phyloP scores from a whole-genome alignment of 2,888 invertebrate species.

The Ceratothoa steindachneri region DNA sequence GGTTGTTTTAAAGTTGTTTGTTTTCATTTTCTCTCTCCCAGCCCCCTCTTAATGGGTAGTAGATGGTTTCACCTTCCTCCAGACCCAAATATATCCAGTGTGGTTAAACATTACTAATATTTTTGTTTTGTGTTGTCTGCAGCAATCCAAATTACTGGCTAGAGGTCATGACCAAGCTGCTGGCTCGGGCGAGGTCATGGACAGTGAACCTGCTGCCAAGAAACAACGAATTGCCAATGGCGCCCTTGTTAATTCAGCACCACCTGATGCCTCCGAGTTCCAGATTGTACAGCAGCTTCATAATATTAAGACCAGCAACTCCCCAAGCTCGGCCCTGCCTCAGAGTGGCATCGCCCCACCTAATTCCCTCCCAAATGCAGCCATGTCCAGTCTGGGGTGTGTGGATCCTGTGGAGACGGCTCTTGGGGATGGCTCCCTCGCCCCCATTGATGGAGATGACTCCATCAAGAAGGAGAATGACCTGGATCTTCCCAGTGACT shows the following conservation, averaged over 20 bases:
- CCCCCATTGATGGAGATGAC: conserved; percentile 17
- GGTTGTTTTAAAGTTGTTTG: too few relatives aligned
- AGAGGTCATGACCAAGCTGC: conserved; percentile 42
- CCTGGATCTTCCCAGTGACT: conserved; percentile 16
- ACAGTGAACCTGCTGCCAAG: conserved; percentile 44
- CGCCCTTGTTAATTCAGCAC: conserved; percentile 16
- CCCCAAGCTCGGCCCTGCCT: conserved; percentile 26
- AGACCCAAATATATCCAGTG: too few relatives aligned
- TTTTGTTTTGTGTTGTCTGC: too few relatives aligned
- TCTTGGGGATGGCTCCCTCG: background rate
- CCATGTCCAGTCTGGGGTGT: conserved; percentile 15
- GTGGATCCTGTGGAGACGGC: conserved; percentile 21
- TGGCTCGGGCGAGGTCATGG: conserved; percentile 36
- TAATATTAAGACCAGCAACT: conserved; percentile 39
- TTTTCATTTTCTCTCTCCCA: too few relatives aligned
- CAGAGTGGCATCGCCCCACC: background rate
- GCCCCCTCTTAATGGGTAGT: too few relatives aligned
- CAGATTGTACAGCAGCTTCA: conserved; percentile 45
- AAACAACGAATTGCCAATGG: conserved; percentile 42
- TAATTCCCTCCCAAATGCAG: background rate
- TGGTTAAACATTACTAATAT: too few relatives aligned
- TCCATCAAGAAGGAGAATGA: conserved; percentile 34
- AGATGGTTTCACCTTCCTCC: too few relatives aligned
- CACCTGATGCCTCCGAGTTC: conserved; percentile 28
- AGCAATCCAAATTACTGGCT: conserved; percentile 46